phyloP scores from a whole-genome alignment of 2,113 vertebrate genomes.

The Athene cunicularia region DNA sequence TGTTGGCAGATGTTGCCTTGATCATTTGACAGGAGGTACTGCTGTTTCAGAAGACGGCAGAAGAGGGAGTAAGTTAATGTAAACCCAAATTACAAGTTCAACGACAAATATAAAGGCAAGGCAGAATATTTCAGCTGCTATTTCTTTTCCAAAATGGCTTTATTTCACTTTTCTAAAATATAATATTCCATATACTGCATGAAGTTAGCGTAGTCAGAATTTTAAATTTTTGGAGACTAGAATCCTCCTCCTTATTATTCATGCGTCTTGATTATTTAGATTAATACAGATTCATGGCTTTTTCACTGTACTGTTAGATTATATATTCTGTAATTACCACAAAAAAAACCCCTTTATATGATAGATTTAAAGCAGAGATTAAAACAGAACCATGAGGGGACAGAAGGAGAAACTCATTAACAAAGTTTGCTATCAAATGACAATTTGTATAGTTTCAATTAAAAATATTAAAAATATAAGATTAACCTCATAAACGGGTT shows the following conservation, averaged over 20 bases:
- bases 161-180: constrained; percentile 28
- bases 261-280: background rate
- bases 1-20: background rate
- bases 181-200: background rate
- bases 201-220: background rate
- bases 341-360: background rate
- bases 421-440: background rate
- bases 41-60: background rate
- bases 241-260: constrained; percentile 10
- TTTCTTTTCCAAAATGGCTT: background rate
- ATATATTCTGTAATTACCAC: background rate
- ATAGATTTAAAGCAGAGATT: background rate
- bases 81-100: background rate
- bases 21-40: background rate
- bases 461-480: background rate
- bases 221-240: constrained; percentile 7
- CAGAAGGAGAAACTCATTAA: background rate
- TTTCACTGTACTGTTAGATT: background rate
- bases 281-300: background rate
- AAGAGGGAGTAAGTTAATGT: constrained; percentile 21
- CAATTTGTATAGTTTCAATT: background rate
- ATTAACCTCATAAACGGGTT: background rate
- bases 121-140: background rate
- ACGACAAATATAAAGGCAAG: background rate
- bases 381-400: background rate